Base-by-base conservation (phyloP, 2,888 invertebrate species). In the Yponomeuta cagnagella region DNA sequence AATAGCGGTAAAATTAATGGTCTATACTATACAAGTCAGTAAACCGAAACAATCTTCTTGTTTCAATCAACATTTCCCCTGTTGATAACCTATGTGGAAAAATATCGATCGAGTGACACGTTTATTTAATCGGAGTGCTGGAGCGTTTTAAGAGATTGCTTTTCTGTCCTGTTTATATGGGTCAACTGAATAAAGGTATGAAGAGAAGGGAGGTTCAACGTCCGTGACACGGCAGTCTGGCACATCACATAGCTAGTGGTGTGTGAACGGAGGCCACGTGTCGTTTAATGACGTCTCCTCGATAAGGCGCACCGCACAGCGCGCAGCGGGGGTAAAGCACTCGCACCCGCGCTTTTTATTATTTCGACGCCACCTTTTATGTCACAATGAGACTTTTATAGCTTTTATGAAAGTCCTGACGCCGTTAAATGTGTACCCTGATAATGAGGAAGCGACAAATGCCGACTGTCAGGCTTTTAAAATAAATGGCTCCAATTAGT, bases 361-460 rank as follows among this genome's bases (percentile, higher is more conserved):
- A 84, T 88, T 87, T 81, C 80, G 85, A 87, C 84, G 86, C 87
- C 83, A 88, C 85, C 84, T 87, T 88, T 86, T 85, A 86, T 86
- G 81, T 83, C 83, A 83, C 83, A 85, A 85, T 84, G 83, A 79
- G 81, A 87, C 82, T 87, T 90, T 89, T 88, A 89, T 86, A 78
- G 85, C 87, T 83, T 85, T 85, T 86, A 86, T 84, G 80, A 83
- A 86, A 87, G 87, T 85, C 84, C 86, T 87, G 85, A 87, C 87
- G 85, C 88, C 85, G 88, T 89, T 85, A 88, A 88, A 69, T 48
- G 48, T 71, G 64, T 65, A 86, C 81, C 80, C 76, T 75, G 80
- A 73, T 75, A 77, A 79, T 79, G 80, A 80, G 79, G 77, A 78
- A 78, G 78, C 77, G 78, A 81, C 80, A 80, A 83, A 77, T 76